Evolutionary conservation across 2,113 vertebrate species (phyloP), one percentile per base, ranked within the genome.

Genomic region (Willisornis vidua): DNA sequence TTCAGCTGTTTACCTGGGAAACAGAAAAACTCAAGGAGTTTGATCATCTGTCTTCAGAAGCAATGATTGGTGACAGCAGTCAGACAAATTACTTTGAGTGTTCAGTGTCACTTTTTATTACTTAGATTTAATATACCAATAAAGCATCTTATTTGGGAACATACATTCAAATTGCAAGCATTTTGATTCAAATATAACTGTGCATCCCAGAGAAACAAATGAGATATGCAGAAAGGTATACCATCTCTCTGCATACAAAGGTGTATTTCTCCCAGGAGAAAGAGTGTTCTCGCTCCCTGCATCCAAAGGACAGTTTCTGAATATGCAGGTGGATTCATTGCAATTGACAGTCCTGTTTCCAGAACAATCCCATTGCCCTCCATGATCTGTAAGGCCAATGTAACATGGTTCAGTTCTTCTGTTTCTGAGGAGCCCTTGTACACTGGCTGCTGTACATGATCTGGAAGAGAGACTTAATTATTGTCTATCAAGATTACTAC

Each of bases 1-100:
- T 87, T 92, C 89, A 73, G 31, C 73, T 95, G 59, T 94, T 97
- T 95, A 89, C 62, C 55, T 51, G 49, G 66, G 86, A 93, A 94
- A 88, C 67, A 80, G 86, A 62, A 93, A 93, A 96, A 83, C 43
- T 90, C 86, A 63, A 28, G 82, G 75, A 84, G 25, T 81, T 94
- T 91, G 87, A 54, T 87, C 88, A 94, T 97, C 63, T 52, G 43
- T 97, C 96, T 96, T 95, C 70, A 72, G 62, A 52, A 70, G 71
- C 54, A 93, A 87, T 91, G 66, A 24, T 70, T 77, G 63, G 31
- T 94, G 94, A 97, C 80, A 96, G 85, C 57, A 89, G 93, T 88
- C 71, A 93, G 70, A 90, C 65, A 93, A 93, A 97, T 95, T 76
- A 87, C 63, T 90, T 79, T 51, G 62, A 48, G n/a, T 89, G 41